These are phyloP conservation scores for Illadopsis cleaveri DNA, from an alignment of 2,113 vertebrate genomes.

Conservation along the genomic window DNA sequence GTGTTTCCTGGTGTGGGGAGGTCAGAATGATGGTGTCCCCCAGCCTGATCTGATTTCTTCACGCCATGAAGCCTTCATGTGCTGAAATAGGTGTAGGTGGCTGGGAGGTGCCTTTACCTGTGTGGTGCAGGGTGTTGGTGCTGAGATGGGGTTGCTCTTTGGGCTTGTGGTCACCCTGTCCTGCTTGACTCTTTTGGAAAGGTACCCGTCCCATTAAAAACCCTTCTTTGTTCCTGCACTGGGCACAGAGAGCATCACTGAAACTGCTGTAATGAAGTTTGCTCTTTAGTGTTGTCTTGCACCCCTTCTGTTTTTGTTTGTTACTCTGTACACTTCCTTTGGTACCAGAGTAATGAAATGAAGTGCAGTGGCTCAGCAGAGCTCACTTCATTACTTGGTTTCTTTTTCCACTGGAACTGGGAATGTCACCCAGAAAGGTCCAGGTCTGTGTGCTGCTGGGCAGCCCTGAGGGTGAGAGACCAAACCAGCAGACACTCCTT, in stretches of 20 bases:
- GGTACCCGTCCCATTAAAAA: neutral
- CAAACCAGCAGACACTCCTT: neutral
- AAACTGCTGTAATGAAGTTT: neutral
- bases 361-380: neutral
- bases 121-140: fast-evolving
- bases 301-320: neutral
- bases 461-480: neutral
- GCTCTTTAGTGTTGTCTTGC: neutral
- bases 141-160: neutral
- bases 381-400: neutral
- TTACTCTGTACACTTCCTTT: neutral
- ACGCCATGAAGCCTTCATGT: neutral
- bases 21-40: neutral
- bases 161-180: fast-evolving
- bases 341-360: neutral
- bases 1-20: fast-evolving
- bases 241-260: fast-evolving
- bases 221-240: neutral
- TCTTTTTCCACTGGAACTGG: neutral
- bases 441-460: neutral
- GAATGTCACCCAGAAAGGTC: neutral
- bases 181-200: neutral
- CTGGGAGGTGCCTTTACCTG: fast-evolving
- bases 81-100: neutral
- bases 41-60: neutral